phyloP scores from a whole-genome alignment of 2,113 vertebrate genomes.

The Struthidea cinerea region DNA sequence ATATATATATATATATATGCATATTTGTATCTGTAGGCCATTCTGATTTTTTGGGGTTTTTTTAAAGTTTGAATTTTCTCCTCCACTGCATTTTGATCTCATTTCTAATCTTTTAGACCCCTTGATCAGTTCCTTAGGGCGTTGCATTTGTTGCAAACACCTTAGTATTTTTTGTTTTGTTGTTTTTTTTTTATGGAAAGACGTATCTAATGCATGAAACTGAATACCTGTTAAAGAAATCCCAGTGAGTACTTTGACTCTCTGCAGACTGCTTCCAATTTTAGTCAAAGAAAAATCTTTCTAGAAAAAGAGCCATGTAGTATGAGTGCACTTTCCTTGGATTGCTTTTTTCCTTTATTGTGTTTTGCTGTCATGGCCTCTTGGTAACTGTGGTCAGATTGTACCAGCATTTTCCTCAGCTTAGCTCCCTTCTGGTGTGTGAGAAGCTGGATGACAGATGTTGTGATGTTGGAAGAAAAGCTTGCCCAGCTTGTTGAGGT shows the following conservation, averaged over 20 bases:
- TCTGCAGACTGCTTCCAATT: not conserved
- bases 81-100: not conserved
- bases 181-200: not conserved
- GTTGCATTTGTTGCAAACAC: not conserved
- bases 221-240: not conserved
- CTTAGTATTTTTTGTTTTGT: not conserved
- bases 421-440: not conserved
- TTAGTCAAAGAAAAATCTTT: not conserved
- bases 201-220: not conserved
- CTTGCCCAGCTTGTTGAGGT: not conserved
- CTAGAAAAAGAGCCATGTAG: not conserved
- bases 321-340: not conserved
- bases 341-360: not conserved
- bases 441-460: not conserved
- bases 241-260: not conserved
- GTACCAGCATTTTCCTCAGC: not conserved
- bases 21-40: not conserved
- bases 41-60: not conserved
- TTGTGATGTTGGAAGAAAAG: not conserved
- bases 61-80: conserved; percentile 14
- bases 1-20: rapidly evolving
- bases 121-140: not conserved
- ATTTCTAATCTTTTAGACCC: not conserved
- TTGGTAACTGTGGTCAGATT: not conserved
- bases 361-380: not conserved